A percentile compares a stretch with the other conserved stretches of the same genome.
These are phyloP conservation scores for Apotomis capreana DNA, from an alignment of 2,888 invertebrate species.

Conservation along the genomic window DNA sequence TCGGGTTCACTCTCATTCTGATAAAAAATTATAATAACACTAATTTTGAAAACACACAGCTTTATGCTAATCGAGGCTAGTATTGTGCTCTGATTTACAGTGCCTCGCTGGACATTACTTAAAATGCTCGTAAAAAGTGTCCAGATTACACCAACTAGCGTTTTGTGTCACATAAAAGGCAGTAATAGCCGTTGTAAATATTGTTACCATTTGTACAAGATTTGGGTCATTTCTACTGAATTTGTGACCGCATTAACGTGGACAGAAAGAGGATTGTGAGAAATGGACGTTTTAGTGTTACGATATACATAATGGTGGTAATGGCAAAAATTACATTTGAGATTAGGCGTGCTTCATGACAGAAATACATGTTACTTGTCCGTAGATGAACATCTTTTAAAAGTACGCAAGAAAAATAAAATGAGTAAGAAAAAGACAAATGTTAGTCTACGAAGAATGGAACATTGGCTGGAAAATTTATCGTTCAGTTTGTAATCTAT, in stretches of 20 bases:
- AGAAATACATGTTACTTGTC: neutral
- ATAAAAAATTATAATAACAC: slow-evolving; percentile 20
- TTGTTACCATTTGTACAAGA: slow-evolving; percentile 38
- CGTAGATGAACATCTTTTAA: neutral
- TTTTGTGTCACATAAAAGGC: slow-evolving; percentile 42
- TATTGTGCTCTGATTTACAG: slow-evolving; percentile 39
- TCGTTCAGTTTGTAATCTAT: neutral
- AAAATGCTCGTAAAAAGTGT: slow-evolving; percentile 42
- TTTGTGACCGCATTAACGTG: slow-evolving; percentile 31
- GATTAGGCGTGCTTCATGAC: neutral
- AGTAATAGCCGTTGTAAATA: slow-evolving; percentile 40
- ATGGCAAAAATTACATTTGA: neutral
- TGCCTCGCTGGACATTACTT: slow-evolving; percentile 33
- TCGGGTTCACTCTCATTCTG: neutral
- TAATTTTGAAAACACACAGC: slow-evolving; percentile 20
- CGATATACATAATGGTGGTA: neutral
- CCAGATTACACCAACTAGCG: slow-evolving; percentile 42
- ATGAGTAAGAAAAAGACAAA: neutral
- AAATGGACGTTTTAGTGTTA: neutral
- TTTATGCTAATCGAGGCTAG: slow-evolving; percentile 37
- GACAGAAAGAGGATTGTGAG: neutral
- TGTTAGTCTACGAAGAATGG: neutral
- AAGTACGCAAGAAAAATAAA: neutral
- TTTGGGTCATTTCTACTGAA: slow-evolving; percentile 35
- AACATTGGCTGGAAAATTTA: neutral